Conservation (phyloP, 2,797 vertebrate species). For the Lagocephalus sceleratus region DNA sequence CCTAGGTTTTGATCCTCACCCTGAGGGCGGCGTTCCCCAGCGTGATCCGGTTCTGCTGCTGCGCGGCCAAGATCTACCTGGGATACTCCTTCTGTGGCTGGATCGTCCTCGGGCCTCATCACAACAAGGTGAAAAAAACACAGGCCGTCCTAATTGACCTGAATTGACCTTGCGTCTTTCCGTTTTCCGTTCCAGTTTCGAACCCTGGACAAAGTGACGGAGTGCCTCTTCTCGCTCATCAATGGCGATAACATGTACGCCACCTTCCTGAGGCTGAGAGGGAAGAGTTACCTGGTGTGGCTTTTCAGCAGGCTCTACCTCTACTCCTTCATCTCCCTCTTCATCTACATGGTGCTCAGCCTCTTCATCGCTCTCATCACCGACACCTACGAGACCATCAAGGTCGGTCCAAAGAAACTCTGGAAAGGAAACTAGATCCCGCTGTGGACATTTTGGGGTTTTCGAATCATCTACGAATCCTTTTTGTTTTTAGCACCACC, state of each 20-base stretch:
- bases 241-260: slow-evolving; percentile 95
- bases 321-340: slow-evolving; percentile 93
- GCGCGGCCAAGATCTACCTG: slow-evolving; percentile 92
- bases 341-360: slow-evolving; percentile 97
- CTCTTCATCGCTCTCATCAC: slow-evolving; percentile 96
- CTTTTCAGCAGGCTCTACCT: slow-evolving; percentile 92
- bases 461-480: not conserved
- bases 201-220: slow-evolving; percentile 85
- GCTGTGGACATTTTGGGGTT: too few relatives aligned
- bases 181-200: slow-evolving; percentile 78
- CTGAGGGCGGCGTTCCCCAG: slow-evolving; percentile 88
- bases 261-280: slow-evolving; percentile 88
- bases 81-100: slow-evolving; percentile 98
- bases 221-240: slow-evolving; percentile 93
- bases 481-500: slow-evolving; percentile 81
- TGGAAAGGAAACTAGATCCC: too few relatives aligned
- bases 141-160: too few relatives aligned
- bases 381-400: slow-evolving; percentile 94
- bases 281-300: slow-evolving; percentile 90
- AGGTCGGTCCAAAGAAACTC: slow-evolving; percentile 73
- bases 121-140: too few relatives aligned
- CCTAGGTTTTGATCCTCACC: slow-evolving; percentile 90
- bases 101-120: slow-evolving; percentile 96
- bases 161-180: too few relatives aligned
- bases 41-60: slow-evolving; percentile 90